Evolutionary conservation across 2,797 vertebrate species (phyloP), one percentile per base, ranked within the genome.

Genomic region (Cuniculus paca): DNA sequence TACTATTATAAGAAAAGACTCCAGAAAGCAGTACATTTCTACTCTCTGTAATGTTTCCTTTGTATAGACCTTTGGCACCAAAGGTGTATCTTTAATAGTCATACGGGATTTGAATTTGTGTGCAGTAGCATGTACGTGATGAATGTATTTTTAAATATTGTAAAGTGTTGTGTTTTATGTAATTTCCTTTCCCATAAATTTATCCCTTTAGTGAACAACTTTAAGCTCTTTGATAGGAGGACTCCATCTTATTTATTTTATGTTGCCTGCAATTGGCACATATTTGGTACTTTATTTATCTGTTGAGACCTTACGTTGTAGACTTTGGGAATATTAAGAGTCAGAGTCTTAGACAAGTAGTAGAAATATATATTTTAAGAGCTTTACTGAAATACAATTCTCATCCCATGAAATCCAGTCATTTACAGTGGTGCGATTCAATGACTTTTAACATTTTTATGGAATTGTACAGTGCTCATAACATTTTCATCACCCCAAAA

Each of bases 281-380:
- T 78, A 61, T 72, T 85, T 87, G 68, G 9, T 91, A 36, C 26
- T 91, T 88, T 68, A 65, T 87, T 70, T 82, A 74, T 83, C 50
- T 22, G 6, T 68, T 90, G 77, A 87, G 42, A 60, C 54, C 22
- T 52, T 42, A 22, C 11, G n/a, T 70, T 72, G 42, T 70, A 85
- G 58, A 89, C 20, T 72, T 68, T 90, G 16, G 20, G 26, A 39
- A 36, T 58, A 72, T 81, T 95, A 78, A 70, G 36, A 31, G 2
- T 82, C 31, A 90, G 17, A 89, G 50, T 48, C 39, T 79, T 60
- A 74, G 3, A 82, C 42, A 78, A 74, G 22, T 36, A 61, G 45
- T 42, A 82, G 22, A 84, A 78, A 88, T 45, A 75, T 5, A 4
- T 90, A 36, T 74, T 88, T 87, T 50, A 88, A 79, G 60, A 92